These are phyloP conservation scores for Nomia melanderi DNA, from an alignment of 1,140 invertebrate genomes.

Conservation along the genomic window DNA sequence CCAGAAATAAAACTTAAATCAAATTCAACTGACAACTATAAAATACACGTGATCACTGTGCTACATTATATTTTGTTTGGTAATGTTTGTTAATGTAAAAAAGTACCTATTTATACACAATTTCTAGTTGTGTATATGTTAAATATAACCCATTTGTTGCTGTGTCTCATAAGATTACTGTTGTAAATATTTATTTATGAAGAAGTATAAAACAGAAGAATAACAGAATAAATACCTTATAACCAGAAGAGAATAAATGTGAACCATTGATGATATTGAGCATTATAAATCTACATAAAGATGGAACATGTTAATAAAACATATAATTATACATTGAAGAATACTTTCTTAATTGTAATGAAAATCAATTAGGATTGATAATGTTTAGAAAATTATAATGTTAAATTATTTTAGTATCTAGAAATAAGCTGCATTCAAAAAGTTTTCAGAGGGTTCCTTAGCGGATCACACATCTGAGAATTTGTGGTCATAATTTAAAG, in stretches of 20 bases:
- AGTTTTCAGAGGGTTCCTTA: background rate
- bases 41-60: background rate
- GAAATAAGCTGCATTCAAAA: background rate
- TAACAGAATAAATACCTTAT: background rate
- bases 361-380: background rate
- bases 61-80: background rate
- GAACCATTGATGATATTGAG: background rate
- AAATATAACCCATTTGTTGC: constrained; percentile 30
- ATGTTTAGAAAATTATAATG: background rate
- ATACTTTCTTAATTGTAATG: background rate
- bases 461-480: background rate
- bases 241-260: constrained; percentile 1
- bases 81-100: background rate
- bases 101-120: background rate
- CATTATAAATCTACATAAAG: constrained; percentile 6
- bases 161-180: constrained; percentile 40
- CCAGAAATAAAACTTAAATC: background rate
- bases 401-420: constrained; percentile 13
- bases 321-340: background rate
- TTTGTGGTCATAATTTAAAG: background rate
- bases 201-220: constrained; percentile 1
- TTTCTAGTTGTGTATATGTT: constrained; percentile 3
- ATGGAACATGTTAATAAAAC: constrained; percentile 10
- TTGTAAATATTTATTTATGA: constrained; percentile 40
- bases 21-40: background rate